Conservation (phyloP, 1,140 invertebrate species). For the Microplitis mediator region DNA sequence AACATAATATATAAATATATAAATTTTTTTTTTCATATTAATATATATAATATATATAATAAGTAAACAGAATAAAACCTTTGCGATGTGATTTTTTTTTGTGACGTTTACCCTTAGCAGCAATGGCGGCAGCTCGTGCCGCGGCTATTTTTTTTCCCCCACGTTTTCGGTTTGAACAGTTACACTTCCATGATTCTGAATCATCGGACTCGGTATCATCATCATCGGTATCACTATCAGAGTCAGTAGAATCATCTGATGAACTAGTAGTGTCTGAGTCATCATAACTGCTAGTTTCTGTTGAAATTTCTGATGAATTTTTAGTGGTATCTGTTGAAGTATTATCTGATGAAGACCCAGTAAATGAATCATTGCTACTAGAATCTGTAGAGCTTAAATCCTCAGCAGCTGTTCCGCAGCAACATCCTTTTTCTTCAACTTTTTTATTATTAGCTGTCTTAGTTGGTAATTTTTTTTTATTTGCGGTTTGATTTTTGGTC, state of each 20-base stretch:
- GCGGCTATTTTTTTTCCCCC: constrained; percentile 2
- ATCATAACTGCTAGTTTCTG: neutral
- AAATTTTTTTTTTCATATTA: too few species aligned
- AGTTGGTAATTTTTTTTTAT: neutral
- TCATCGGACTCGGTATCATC: neutral
- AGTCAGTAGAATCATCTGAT: neutral
- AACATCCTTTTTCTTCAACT: neutral
- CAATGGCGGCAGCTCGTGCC: neutral
- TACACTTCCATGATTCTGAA: neutral
- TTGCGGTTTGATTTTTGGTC: neutral
- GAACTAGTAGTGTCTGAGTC: neutral
- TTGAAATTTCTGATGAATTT: neutral
- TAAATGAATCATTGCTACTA: neutral
- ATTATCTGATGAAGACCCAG: too few species aligned
- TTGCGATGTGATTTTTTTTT: neutral
- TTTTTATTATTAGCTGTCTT: too few species aligned
- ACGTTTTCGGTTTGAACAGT: neutral
- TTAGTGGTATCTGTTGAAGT: neutral
- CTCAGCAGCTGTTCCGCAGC: neutral
- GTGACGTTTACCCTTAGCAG: neutral
- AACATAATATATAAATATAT: too few species aligned
- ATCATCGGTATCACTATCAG: neutral
- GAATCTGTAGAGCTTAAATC: neutral
- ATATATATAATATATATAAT: too few species aligned
- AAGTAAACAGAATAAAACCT: neutral